Conservation (phyloP, 2,113 vertebrate genomes). For the Monopterus albus region DNA sequence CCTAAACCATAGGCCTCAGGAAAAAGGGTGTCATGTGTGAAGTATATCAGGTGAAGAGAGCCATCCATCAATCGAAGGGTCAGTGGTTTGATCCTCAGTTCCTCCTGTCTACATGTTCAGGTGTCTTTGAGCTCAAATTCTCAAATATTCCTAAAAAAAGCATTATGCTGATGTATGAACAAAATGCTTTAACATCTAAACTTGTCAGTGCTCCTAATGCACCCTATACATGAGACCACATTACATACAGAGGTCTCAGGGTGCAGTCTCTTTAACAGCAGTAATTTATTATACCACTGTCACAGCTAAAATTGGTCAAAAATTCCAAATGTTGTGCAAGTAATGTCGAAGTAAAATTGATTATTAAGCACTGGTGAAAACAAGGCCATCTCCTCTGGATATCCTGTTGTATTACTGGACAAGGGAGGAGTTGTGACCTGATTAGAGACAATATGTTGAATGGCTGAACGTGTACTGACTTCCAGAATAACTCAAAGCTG, state of each 20-base stretch:
- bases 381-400: not conserved
- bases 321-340: constrained; percentile 7
- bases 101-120: not conserved
- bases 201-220: not conserved
- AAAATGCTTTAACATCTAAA: not conserved
- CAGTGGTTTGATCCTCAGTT: not conserved
- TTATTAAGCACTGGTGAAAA: constrained; percentile 26
- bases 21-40: not conserved
- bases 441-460: constrained; percentile 38
- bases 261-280: not conserved
- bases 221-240: not conserved
- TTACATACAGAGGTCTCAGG: not conserved
- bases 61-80: not conserved
- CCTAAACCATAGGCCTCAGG: no score
- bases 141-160: not conserved
- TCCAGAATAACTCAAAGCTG: constrained; percentile 37
- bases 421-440: constrained; percentile 47
- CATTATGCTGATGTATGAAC: not conserved
- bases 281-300: not conserved
- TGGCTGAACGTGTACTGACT: constrained; percentile 19
- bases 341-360: constrained; percentile 28
- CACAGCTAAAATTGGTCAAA: constrained; percentile 13
- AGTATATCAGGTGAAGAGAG: not conserved
- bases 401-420: constrained; percentile 26
- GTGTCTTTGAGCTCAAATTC: not conserved